Percentiles rank a stretch among this genome's conserved stretches.
phyloP scores from a whole-genome alignment of 2,113 vertebrate species.

The Semicossyphus pulcher region DNA sequence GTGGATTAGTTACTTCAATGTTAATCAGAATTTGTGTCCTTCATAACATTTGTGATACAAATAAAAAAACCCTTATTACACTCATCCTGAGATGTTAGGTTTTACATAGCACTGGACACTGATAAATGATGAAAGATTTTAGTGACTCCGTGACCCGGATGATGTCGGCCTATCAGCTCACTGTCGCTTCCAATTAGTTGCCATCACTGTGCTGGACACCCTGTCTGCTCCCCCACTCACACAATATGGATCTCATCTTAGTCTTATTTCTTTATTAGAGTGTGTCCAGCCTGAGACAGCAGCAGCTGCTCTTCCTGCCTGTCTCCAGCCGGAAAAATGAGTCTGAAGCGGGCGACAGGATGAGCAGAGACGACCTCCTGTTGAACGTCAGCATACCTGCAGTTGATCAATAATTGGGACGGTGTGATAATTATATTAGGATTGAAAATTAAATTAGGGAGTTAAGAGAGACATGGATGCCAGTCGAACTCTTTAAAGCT shows the following conservation, averaged over 20 bases:
- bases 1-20: background rate
- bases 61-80: background rate
- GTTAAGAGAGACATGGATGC: conserved; percentile 60
- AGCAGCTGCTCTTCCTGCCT: conserved; percentile 30
- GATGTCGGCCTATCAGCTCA: conserved; percentile 50
- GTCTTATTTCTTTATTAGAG: conserved; percentile 30
- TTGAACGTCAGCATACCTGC: conserved; percentile 41
- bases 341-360: conserved; percentile 11
- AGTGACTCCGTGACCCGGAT: conserved; percentile 36
- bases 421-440: conserved; percentile 66
- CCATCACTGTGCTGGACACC: conserved; percentile 40
- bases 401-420: conserved; percentile 67
- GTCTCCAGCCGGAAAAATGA: conserved; percentile 20
- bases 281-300: conserved; percentile 20
- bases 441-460: conserved; percentile 75
- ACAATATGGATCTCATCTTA: conserved; percentile 50
- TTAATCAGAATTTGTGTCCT: background rate
- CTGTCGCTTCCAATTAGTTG: conserved; percentile 74
- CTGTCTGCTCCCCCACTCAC: conserved; percentile 29
- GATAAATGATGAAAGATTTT: conserved; percentile 36
- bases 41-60: background rate
- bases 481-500: conserved; percentile 66
- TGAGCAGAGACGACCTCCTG: background rate
- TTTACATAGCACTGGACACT: background rate
- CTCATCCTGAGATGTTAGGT: background rate